Evolutionary conservation across 1,140 invertebrate species (phyloP), one percentile per base, ranked within the genome.

Genomic region (Eufriesea mexicana): DNA sequence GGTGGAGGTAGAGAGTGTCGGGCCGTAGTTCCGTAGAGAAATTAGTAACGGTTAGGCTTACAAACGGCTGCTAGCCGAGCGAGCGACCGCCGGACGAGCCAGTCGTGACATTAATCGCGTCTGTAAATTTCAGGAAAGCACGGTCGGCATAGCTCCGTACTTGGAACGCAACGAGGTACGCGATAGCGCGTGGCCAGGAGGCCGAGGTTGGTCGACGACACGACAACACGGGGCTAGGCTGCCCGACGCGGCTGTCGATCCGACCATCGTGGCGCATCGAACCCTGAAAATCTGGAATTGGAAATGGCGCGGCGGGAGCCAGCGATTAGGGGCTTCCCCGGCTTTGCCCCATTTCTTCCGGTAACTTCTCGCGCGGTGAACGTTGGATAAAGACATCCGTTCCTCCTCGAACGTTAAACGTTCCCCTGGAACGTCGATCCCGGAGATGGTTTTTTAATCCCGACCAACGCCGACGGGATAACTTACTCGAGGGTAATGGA

Each of bases 1-100:
- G 54, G 35, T 4, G 35, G 4, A 4, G 35, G 35, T 35, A 35
- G 35, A 35, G 16, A 20, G 88, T 87, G 89, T 91, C 91, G 86
- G 74, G 87, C 89, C 86, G 92, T 92, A 93, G 92, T 90, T 92
- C 85, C 83, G 80, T 83, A 78, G 45, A 83, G 80, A 93, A 93
- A 93, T 93, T 92, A 92, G 90, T 92, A 93, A 91, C 87, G 89
- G 87, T 90, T 90, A 87, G 91, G 90, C 88, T 86, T 92, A 90
- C 88, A 86, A 89, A 87, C 88, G 84, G 75, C 59, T 45, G 76
- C 57, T 72, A 68, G 83, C 64, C 79, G 72, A 79, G 84, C 87
- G 67, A 84, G 59, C 67, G 71, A 61, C 78, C 71, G 59, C 66
- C 81, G 76, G 88, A 84, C 88, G 87, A 87, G 84, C 81, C 66